Base-by-base conservation (phyloP, 2,797 vertebrate genomes). In the Tamandua tetradactyla region DNA sequence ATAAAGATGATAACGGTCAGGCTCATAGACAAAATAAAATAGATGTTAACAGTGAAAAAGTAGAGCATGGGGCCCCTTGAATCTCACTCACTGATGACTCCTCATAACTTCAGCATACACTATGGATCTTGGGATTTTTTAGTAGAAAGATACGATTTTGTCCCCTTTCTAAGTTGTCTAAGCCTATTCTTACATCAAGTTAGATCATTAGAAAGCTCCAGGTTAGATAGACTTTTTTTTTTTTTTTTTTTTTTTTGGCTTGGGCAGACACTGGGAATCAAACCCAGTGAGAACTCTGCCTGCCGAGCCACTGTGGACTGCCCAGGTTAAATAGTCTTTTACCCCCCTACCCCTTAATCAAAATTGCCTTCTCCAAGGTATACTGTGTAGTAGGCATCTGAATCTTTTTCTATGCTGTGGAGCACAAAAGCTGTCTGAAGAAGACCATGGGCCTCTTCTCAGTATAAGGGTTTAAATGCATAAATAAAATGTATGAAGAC, bases 401-500 rank as follows among this genome's bases (percentile, higher is more conserved):
- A 78, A 78, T 12, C 32, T 59, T 75, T 94, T 87, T 44, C n/a
- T 68, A 8, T 27, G 25, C 52, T 62, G 52, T 10, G 12, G 18
- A 66, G 42, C 22, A n/a, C 52, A 68, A 2, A 7, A 15, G 59
- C 59, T 17, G n/a, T 84, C 64, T 76, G 22, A 4, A 18, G 27
- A 85, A 94, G 42, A n/a, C 47, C 25, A 59, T 22, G 52, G 52
- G n/a, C 80, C 42, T 49, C 86, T 80, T 62, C 40, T 75, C 47
- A 88, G 47, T 93, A 13, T 81, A 72, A 95, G 42, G 42, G 42
- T 80, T 88, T 87, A 82, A 84, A 87, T 88, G 1, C 13, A 72
- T 59, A 69, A 91, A 90, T 61, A 66, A 55, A 79, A 87, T 25
- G 10, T 14, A 89, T 69, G 55, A 84, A 93, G 91, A 69, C 11